These are phyloP conservation scores for Fukomys damarensis DNA, from an alignment of 2,113 vertebrate genomes.

Conservation along the genomic window DNA sequence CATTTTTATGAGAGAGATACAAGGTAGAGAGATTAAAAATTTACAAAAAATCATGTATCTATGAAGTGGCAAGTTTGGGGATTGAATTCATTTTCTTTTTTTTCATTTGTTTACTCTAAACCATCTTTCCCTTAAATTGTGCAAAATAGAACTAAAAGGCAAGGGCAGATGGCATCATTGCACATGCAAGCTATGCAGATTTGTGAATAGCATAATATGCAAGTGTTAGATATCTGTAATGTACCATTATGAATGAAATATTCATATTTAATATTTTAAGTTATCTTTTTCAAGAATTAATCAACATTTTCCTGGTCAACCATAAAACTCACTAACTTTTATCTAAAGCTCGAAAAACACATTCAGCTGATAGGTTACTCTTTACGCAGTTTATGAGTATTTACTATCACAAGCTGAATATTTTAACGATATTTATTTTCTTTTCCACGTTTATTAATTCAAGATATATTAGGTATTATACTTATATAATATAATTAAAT, in stretches of 20 bases:
- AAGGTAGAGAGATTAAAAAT: neutral
- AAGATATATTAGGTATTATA: neutral
- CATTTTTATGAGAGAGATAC: neutral
- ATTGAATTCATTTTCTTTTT: neutral
- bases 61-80: neutral
- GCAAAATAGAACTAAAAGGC: neutral
- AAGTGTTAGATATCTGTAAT: neutral
- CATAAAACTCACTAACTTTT: neutral
- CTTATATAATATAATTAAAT: constrained; percentile 48
- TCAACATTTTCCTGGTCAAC: neutral
- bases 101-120: neutral
- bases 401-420: neutral
- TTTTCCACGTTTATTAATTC: neutral
- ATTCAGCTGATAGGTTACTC: neutral
- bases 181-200: neutral
- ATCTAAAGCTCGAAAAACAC: neutral
- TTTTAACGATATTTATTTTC: constrained; percentile 9
- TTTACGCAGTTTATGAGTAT: neutral
- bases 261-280: neutral
- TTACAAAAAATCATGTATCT: neutral
- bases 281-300: neutral
- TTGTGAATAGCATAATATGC: neutral
- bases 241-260: neutral
- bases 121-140: neutral
- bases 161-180: neutral